Evolutionary conservation across 2,888 invertebrate genomes (phyloP).

Genomic region (Protodeltote pygarga): DNA sequence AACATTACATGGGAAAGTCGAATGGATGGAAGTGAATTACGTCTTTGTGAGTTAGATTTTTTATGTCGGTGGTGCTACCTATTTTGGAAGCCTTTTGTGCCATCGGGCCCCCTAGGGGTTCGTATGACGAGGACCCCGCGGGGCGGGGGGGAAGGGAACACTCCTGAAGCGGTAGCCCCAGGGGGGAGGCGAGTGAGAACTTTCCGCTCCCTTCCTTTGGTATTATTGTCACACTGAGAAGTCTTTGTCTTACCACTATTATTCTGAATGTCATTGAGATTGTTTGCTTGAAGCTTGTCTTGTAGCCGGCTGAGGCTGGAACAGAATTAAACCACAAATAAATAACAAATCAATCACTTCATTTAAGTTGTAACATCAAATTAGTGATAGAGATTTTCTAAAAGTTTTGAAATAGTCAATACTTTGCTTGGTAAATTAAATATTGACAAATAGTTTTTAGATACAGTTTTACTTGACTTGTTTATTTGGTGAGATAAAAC

Average conservation of each 20-base stretch:
- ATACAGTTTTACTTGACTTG: no score
- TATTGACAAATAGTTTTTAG: no score
- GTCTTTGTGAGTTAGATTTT: constrained; percentile 48
- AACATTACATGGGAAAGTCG: constrained; percentile 44
- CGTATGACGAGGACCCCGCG: constrained; percentile 88
- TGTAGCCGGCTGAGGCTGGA: constrained; percentile 78
- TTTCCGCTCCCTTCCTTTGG: constrained; percentile 78
- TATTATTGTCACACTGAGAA: constrained; percentile 65
- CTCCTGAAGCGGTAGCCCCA: constrained; percentile 68
- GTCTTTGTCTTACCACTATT: constrained; percentile 66
- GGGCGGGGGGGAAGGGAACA: constrained; percentile 79
- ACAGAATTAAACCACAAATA: constrained; percentile 29
- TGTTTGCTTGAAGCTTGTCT: constrained; percentile 80
- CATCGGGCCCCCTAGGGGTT: constrained; percentile 93
- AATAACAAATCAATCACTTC: not conserved
- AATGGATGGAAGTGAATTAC: constrained; percentile 65
- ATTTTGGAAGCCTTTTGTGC: constrained; percentile 85
- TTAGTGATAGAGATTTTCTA: no score
- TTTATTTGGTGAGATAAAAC: no score
- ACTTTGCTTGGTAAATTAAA: no score
- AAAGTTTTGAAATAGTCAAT: no score
- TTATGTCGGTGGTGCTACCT: constrained; percentile 73
- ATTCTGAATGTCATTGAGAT: constrained; percentile 73
- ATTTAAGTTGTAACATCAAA: no score
- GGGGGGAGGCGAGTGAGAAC: constrained; percentile 75